These are phyloP conservation scores for Naja naja DNA, from an alignment of 2,113 vertebrate genomes.

Conservation along the genomic window DNA sequence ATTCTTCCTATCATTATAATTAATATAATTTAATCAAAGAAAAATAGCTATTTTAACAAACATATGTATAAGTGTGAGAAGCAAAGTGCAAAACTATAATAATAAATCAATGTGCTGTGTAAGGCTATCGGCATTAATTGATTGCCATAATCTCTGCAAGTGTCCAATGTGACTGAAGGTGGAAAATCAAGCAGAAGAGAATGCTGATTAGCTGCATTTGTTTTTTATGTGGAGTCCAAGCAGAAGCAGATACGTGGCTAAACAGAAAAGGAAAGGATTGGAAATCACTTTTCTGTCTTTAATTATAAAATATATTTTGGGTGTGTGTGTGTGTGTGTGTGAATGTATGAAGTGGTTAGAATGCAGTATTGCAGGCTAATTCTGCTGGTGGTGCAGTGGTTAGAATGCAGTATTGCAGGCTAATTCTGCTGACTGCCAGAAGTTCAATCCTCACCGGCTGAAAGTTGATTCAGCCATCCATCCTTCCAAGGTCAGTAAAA, in stretches of 20 bases:
- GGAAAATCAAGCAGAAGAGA: not conserved
- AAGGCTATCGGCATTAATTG: not conserved
- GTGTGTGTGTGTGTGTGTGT: too few relatives aligned
- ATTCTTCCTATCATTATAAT: not conserved
- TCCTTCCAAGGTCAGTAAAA: too few relatives aligned
- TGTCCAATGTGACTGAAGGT: not conserved
- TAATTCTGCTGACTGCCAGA: too few relatives aligned
- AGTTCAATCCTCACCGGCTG: too few relatives aligned
- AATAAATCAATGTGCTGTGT: not conserved
- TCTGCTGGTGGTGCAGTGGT: too few relatives aligned
- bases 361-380: too few relatives aligned
- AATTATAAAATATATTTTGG: fast-evolving
- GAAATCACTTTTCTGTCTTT: not conserved
- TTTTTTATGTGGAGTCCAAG: not conserved
- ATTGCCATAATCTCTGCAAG: not conserved
- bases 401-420: too few relatives aligned
- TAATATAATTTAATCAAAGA: not conserved
- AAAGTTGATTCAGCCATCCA: too few relatives aligned
- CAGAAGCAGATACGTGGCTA: not conserved
- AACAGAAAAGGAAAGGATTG: not conserved
- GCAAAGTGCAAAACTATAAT: not conserved
- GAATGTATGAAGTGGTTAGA: too few relatives aligned
- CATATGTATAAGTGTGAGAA: not conserved
- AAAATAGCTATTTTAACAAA: not conserved
- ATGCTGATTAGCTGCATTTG: not conserved